Conservation (phyloP, 2,113 vertebrate genomes). For the Channa argus region DNA sequence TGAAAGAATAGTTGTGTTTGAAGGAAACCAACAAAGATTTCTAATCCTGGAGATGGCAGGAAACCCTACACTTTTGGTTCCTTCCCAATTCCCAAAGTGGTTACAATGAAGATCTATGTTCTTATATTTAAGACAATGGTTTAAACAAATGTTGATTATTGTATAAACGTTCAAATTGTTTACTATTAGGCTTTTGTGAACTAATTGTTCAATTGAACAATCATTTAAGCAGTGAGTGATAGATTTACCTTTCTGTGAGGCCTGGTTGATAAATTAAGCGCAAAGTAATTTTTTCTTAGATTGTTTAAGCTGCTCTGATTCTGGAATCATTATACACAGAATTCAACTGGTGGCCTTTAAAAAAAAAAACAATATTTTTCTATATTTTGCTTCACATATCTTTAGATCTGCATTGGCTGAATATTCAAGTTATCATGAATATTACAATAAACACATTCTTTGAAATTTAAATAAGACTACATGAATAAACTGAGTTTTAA, state of each 20-base stretch:
- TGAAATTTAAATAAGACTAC: slow-evolving; percentile 1
- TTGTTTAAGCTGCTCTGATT: too few relatives aligned
- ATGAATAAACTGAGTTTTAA: slow-evolving; percentile 43
- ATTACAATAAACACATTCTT: slow-evolving; percentile 9
- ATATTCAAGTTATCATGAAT: slow-evolving; percentile 33
- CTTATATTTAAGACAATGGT: too few relatives aligned
- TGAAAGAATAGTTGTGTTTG: background rate
- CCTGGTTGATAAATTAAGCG: too few relatives aligned
- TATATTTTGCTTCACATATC: background rate
- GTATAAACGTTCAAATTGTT: background rate
- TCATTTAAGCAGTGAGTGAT: too few relatives aligned
- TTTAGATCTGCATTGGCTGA: slow-evolving; percentile 12
- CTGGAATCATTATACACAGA: too few relatives aligned
- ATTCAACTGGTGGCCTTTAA: too few relatives aligned
- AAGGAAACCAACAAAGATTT: background rate
- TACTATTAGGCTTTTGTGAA: background rate
- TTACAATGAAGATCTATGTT: too few relatives aligned
- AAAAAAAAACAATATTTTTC: too few relatives aligned
- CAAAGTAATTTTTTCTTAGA: background rate
- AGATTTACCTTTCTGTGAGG: too few relatives aligned
- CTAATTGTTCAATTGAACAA: background rate
- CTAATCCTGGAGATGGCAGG: background rate
- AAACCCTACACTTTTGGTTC: background rate
- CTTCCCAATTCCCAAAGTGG: background rate
- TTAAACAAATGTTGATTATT: background rate